Conservation (phyloP, 2,113 vertebrate genomes). For the Argyrosomus japonicus region DNA sequence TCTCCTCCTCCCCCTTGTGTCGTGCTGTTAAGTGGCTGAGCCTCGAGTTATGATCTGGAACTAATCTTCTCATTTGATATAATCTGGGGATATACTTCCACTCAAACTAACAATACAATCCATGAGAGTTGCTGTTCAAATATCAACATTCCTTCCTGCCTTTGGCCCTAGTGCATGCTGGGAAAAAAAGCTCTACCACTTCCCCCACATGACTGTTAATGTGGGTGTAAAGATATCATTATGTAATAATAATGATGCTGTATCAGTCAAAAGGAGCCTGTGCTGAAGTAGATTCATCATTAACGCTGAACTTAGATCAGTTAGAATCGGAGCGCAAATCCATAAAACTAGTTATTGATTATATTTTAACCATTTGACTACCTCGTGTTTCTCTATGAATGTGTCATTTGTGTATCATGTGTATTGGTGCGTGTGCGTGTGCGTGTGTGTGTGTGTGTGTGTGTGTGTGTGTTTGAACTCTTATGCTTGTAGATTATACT, state of each 20-base stretch:
- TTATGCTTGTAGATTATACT: slow-evolving; percentile 3
- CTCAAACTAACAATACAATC: slow-evolving; percentile 5
- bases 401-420: slow-evolving; percentile 45
- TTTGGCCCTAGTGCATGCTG: slow-evolving; percentile 33
- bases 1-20: neutral
- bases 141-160: slow-evolving; percentile 9
- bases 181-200: slow-evolving; percentile 32
- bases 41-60: slow-evolving; percentile 41
- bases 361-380: slow-evolving; percentile 88
- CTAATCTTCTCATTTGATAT: slow-evolving; percentile 44
- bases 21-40: slow-evolving; percentile 23
- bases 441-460: slow-evolving; percentile 53
- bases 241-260: slow-evolving; percentile 19
- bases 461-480: slow-evolving; percentile 57
- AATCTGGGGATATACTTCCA: slow-evolving; percentile 36
- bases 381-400: slow-evolving; percentile 87
- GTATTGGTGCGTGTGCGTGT: slow-evolving; percentile 41
- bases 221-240: neutral
- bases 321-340: slow-evolving; percentile 51
- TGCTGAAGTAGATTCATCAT: neutral
- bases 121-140: slow-evolving; percentile 7
- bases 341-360: slow-evolving; percentile 71
- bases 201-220: neutral
- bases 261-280: slow-evolving; percentile 3
- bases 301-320: slow-evolving; percentile 39